Percentiles rank a stretch among this genome's conserved stretches.
These are phyloP conservation scores for Clamator glandarius DNA, from an alignment of 2,797 vertebrate species.

Conservation along the genomic window DNA sequence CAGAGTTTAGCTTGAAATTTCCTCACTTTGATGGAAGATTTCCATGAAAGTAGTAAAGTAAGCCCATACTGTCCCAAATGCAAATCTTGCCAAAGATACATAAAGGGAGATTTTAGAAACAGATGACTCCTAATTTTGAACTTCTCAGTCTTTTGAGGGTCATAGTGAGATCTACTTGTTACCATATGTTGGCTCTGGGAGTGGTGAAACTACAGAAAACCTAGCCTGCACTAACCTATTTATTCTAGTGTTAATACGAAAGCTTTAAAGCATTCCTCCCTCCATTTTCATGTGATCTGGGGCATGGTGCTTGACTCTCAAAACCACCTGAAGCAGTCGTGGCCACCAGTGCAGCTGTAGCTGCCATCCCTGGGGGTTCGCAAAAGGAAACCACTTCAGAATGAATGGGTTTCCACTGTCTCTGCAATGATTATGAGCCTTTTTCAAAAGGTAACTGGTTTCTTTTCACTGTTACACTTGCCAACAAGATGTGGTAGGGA, in stretches of 20 bases:
- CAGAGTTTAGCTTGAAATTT: background rate
- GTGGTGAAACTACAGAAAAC: background rate
- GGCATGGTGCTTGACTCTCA: background rate
- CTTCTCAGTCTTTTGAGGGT: background rate
- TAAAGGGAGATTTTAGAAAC: background rate
- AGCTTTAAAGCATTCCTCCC: background rate
- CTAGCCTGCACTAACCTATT: background rate
- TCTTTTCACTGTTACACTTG: background rate
- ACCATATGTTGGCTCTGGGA: background rate
- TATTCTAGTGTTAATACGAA: background rate
- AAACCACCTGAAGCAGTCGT: background rate
- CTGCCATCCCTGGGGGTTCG: background rate
- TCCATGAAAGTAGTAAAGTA: background rate
- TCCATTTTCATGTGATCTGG: background rate
- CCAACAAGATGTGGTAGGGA: background rate
- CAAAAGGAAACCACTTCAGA: slow-evolving; percentile 45
- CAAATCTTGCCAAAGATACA: background rate
- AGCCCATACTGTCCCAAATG: background rate
- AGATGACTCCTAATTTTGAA: background rate
- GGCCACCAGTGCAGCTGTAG: background rate
- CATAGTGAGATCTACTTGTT: background rate
- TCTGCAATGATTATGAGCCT: background rate
- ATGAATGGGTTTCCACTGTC: slow-evolving; percentile 29
- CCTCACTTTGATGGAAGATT: background rate
- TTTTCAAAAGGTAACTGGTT: background rate